Percentiles rank a stretch among this genome's conserved stretches.
phyloP scores from a whole-genome alignment of 2,113 vertebrate genomes.

The Seriola dumerili region DNA sequence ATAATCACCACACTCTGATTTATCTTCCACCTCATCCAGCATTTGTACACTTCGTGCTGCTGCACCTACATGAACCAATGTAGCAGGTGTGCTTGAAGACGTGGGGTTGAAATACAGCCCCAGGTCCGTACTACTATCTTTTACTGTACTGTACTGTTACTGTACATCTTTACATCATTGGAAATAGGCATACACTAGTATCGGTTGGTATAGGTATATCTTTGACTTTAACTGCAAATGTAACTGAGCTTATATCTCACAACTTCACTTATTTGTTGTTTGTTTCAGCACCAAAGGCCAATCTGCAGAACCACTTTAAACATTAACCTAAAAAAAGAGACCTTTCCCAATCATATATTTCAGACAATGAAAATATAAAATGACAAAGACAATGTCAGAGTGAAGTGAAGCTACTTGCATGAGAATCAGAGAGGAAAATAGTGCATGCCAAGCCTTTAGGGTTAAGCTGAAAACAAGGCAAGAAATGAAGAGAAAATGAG shows the following conservation, averaged over 20 bases:
- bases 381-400: slow-evolving; percentile 29
- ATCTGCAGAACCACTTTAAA: not conserved
- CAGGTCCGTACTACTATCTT: too few relatives aligned
- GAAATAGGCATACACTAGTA: too few relatives aligned
- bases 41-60: too few relatives aligned
- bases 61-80: too few relatives aligned
- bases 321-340: not conserved
- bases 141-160: too few relatives aligned
- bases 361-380: slow-evolving; percentile 29
- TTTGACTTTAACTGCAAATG: not conserved
- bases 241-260: too few relatives aligned
- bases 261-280: not conserved
- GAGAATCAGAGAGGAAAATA: slow-evolving; percentile 79
- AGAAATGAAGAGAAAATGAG: slow-evolving; percentile 34
- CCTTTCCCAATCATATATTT: slow-evolving; percentile 87
- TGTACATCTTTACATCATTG: too few relatives aligned
- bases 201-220: too few relatives aligned
- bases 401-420: slow-evolving; percentile 84
- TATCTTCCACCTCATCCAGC: too few relatives aligned
- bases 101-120: too few relatives aligned
- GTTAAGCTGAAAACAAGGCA: slow-evolving; percentile 73
- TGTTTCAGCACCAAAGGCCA: not conserved
- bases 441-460: slow-evolving; percentile 84
- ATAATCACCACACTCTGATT: too few relatives aligned
- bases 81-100: too few relatives aligned